phyloP scores from a whole-genome alignment of 2,888 invertebrate genomes.

The Agrotis ipsilon region DNA sequence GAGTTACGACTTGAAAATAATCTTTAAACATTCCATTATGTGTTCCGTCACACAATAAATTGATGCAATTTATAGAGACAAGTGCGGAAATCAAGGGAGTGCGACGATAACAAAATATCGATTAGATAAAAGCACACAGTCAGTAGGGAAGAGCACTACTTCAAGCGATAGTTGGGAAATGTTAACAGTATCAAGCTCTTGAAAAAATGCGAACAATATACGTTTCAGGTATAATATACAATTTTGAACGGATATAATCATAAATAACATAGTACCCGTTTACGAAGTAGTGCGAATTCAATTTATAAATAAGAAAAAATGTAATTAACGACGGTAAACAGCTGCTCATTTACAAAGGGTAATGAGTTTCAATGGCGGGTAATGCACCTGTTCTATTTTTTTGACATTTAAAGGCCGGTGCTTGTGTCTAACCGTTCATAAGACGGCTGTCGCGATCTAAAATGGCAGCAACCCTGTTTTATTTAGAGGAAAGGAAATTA shows the following conservation, averaged over 20 bases:
- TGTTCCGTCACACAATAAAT: conserved; percentile 37
- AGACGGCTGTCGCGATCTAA: conserved; percentile 21
- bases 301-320: conserved; percentile 64
- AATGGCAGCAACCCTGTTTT: conserved; percentile 7
- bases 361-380: conserved; percentile 60
- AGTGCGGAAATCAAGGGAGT: conserved; percentile 46
- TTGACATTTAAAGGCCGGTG: conserved; percentile 66
- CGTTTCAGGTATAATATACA: not conserved
- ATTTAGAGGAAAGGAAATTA: not conserved
- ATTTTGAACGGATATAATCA: not conserved
- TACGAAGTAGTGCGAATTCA: conserved; percentile 45
- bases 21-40: conserved; percentile 21
- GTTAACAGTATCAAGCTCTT: conserved; percentile 34
- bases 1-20: conserved; percentile 49
- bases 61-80: conserved; percentile 40
- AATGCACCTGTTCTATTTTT: conserved; percentile 73
- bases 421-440: conserved; percentile 33
- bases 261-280: conserved; percentile 16
- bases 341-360: conserved; percentile 67
- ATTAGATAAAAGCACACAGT: conserved; percentile 55
- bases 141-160: conserved; percentile 50
- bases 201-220: conserved; percentile 13
- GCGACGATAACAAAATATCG: conserved; percentile 45
- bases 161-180: conserved; percentile 34
- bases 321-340: conserved; percentile 71